Evolutionary conservation across 1,140 invertebrate genomes (phyloP), one percentile per base, ranked within the genome.

Genomic region (Zophobas morio): DNA sequence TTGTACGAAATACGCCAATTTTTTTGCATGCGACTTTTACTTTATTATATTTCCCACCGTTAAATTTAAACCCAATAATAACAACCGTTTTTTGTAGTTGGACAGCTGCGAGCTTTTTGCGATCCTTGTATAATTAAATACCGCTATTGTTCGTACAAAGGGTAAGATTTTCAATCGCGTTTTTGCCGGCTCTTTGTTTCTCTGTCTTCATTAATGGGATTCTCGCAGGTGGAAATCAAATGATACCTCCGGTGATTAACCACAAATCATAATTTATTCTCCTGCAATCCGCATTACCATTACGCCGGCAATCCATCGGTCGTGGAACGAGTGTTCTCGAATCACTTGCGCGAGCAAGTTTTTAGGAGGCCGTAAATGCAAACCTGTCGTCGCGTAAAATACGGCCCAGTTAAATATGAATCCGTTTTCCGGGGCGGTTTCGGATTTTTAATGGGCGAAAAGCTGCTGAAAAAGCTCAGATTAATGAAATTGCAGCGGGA

Each of bases 221-320:
- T 66, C 60, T 42, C 60, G 60, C 60, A 66, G 60, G 60, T 66
- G 39, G 39, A 66, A 66, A 66, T 66, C 60, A 66, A 66, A 40
- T 40, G 39, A 20, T 40, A 39, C 36, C n/a, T 36, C 36, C 32
- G 20, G 20, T 20, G 20, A 66, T 42, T 42, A 66, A 66, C 39
- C 20, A 39, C 40, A 33, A n/a, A 66, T 66, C 37, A 66, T 66
- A 66, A 66, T 66, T 66, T 66, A 66, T 42, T 37, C 35, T 37
- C 33, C 35, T 54, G 53, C 32, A 32, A 33, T 2, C 53, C 33
- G 32, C 32, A 54, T 54, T 54, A 54, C 32, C 35, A 34, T 5
- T 51, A 51, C n/a, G 49, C 2, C n/a, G 49, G 49, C 49, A 51
- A 51, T 51, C 20, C 20, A 51, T 6, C 49, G 49, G 20, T 20